Percentiles rank a stretch among this genome's conserved stretches.
phyloP scores from a whole-genome alignment of 2,888 invertebrate species.

The Chalcosyrphus nemorum region DNA sequence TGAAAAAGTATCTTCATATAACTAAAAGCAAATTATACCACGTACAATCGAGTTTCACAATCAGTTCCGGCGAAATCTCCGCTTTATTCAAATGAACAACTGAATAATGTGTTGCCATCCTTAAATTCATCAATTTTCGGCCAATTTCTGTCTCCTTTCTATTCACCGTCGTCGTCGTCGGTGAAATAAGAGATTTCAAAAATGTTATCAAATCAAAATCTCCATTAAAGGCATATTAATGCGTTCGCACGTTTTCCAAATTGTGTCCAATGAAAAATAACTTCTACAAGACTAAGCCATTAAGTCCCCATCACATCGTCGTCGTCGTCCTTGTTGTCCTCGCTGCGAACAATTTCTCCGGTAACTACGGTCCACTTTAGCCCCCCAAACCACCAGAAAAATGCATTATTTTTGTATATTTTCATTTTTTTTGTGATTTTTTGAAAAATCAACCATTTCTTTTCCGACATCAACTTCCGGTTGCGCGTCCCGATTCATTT shows the following conservation, averaged over 20 bases:
- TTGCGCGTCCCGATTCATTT: conserved; percentile 24
- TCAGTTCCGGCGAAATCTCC: neutral
- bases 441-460: neutral
- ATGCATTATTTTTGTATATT: too few relatives aligned
- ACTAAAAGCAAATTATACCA: too few relatives aligned
- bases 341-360: neutral
- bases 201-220: neutral
- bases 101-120: neutral
- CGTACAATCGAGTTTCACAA: too few relatives aligned
- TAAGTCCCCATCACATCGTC: neutral
- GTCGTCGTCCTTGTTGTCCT: neutral
- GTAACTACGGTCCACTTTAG: neutral
- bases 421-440: neutral
- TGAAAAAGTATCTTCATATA: too few relatives aligned
- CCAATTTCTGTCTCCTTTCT: neutral
- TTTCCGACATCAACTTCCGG: neutral
- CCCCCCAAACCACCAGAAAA: too few relatives aligned
- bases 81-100: neutral
- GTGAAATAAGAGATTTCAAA: neutral
- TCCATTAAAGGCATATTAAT: neutral
- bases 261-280: neutral
- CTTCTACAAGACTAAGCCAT: neutral
- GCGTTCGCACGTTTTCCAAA: neutral
- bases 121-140: neutral
- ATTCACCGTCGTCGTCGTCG: neutral